Evolutionary conservation across 2,113 vertebrate genomes (phyloP).

Genomic region (Anguilla japonica): DNA sequence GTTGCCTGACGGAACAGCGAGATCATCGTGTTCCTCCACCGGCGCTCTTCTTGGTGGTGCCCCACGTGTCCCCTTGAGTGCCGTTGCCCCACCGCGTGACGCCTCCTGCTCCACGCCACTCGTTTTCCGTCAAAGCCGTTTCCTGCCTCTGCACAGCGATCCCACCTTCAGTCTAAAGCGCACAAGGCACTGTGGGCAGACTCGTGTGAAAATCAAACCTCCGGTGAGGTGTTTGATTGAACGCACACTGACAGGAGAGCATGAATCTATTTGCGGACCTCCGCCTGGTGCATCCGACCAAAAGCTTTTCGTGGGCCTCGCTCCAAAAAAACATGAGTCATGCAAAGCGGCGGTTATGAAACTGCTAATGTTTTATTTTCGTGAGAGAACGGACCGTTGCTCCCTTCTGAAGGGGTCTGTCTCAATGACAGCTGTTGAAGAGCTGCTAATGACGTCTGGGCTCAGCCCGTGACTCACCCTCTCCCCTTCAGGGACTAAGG

Average conservation of each 20-base stretch:
- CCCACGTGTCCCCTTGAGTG: too few relatives aligned
- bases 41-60: too few relatives aligned
- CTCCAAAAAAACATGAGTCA: too few relatives aligned
- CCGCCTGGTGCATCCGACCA: background rate
- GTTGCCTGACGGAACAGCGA: background rate
- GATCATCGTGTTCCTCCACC: background rate
- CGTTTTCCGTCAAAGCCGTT: too few relatives aligned
- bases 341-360: background rate
- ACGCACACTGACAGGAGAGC: background rate
- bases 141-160: background rate
- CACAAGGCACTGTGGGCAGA: background rate
- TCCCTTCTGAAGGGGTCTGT: background rate
- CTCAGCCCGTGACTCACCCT: background rate
- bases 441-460: background rate
- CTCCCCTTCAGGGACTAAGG: conserved; percentile 23
- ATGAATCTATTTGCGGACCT: background rate
- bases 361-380: background rate
- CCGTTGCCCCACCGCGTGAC: too few relatives aligned
- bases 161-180: background rate
- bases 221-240: background rate
- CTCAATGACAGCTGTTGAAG: background rate
- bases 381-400: background rate
- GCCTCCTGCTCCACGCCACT: background rate
- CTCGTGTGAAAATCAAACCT: background rate
- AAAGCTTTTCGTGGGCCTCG: background rate